These are phyloP conservation scores for Platysternon megacephalum DNA, from an alignment of 2,113 vertebrate genomes.

Conservation along the genomic window DNA sequence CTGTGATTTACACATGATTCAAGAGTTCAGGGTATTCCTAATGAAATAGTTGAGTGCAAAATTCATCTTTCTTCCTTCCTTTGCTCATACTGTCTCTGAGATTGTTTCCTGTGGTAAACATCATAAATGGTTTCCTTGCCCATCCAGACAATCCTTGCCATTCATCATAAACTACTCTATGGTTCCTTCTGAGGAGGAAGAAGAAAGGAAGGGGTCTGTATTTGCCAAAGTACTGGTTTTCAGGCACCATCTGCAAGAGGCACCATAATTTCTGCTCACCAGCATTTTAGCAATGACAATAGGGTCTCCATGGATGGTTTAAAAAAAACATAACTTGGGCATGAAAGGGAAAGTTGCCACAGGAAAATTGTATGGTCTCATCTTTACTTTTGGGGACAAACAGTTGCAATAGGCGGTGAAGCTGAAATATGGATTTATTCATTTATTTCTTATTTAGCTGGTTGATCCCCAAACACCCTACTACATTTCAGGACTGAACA, in stretches of 20 bases:
- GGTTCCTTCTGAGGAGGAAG: slow-evolving; percentile 84
- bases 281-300: not conserved
- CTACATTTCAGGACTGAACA: not conserved
- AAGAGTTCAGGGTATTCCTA: not conserved
- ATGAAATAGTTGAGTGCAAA: slow-evolving; percentile 43
- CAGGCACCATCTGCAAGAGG: slow-evolving; percentile 77
- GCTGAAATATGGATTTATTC: not conserved
- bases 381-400: not conserved
- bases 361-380: not conserved
- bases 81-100: slow-evolving; percentile 81
- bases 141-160: slow-evolving; percentile 66
- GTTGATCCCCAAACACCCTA: not conserved
- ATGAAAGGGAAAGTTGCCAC: not conserved
- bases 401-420: not conserved
- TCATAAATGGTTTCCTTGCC: slow-evolving; percentile 91
- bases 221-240: slow-evolving; percentile 74
- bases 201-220: slow-evolving; percentile 88
- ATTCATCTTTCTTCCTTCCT: slow-evolving; percentile 73
- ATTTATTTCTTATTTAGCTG: not conserved
- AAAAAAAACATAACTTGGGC: not conserved
- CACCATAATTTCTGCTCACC: slow-evolving; percentile 34
- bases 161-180: slow-evolving; percentile 94
- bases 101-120: slow-evolving; percentile 85
- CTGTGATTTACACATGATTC: not conserved
- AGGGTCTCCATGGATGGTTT: not conserved